Percentiles rank a stretch among this genome's conserved stretches.
These are phyloP conservation scores for Gobius niger DNA, from an alignment of 2,113 vertebrate genomes.

Conservation along the genomic window DNA sequence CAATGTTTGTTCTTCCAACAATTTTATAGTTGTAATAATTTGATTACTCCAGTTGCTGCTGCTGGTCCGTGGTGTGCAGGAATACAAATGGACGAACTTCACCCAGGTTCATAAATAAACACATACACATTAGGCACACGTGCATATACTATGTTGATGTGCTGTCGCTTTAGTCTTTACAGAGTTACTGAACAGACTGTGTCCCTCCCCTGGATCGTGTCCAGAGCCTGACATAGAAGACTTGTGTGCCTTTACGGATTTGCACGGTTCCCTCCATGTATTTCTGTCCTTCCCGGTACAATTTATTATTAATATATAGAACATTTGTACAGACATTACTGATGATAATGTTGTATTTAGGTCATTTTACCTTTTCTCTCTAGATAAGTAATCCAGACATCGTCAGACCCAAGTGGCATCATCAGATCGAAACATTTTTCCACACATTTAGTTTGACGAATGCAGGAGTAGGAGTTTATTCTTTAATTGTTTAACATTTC, in stretches of 20 bases:
- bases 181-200: constrained; percentile 45
- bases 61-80: constrained; percentile 66
- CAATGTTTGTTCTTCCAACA: background rate
- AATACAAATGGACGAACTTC: constrained; percentile 38
- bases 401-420: constrained; percentile 46
- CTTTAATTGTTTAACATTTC: background rate
- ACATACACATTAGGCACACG: background rate
- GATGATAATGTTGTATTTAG: background rate
- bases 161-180: constrained; percentile 9
- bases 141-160: background rate
- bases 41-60: constrained; percentile 58
- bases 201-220: constrained; percentile 3
- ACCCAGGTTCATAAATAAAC: constrained; percentile 41
- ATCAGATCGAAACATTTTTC: constrained; percentile 72
- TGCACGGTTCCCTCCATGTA: constrained; percentile 56
- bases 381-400: constrained; percentile 66
- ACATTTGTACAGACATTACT: background rate
- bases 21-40: background rate
- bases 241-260: constrained; percentile 55
- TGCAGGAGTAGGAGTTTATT: constrained; percentile 69
- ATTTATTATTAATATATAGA: background rate
- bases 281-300: constrained; percentile 66
- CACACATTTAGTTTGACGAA: constrained; percentile 74
- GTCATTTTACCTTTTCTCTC: background rate
- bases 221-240: constrained; percentile 62